Evolutionary conservation across 2,888 invertebrate species (phyloP), one percentile per base, ranked within the genome.

Genomic region (Cataglyphis altisquamis): DNA sequence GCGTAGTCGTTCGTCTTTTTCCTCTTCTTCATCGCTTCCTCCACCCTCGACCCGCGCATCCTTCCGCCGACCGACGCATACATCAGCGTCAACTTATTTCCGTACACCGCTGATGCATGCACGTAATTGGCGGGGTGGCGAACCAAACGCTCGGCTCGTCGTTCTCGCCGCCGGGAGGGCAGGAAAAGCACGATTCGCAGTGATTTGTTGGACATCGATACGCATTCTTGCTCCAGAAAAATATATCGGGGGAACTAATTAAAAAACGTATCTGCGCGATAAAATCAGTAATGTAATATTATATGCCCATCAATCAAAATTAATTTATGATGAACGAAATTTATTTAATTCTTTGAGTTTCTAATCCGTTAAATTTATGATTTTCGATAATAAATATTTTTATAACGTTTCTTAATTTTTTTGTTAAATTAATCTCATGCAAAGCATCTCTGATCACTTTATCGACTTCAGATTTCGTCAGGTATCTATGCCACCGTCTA

Each of bases 81-180:
- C 92, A 93, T 94, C 93, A 94, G 90, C 91, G 92, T 93, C 93
- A 92, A 90, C 91, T 93, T 94, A 94, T 94, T 94, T 93, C 92
- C 91, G 92, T 92, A 89, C 90, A 87, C 88, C 88, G 89, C 89
- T 93, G 93, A 94, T 92, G 91, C 91, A 93, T 92, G 90, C 90
- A 90, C 88, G 93, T 93, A 94, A 94, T 94, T 93, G 94, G 93
- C 92, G 92, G 92, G 88, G 83, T 90, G 84, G 78, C 90, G 60
- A 78, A 77, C 77, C 60, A 68, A 57, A 78, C 84, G 70, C 70
- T 66, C 80, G 74, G 80, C 63, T 80, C 86, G 66, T 77, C 55
- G 70, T 62, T 36, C 55, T 29, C 8, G 15, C 2, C 67, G 39
- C n/a, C 29, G 77, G n/a, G 66, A 15, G 32, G 21, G 57, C 36